Percentiles rank a stretch among this genome's conserved stretches.
These are phyloP conservation scores for Gavialis gangeticus DNA, from an alignment of 2,113 vertebrate species.

Conservation along the genomic window DNA sequence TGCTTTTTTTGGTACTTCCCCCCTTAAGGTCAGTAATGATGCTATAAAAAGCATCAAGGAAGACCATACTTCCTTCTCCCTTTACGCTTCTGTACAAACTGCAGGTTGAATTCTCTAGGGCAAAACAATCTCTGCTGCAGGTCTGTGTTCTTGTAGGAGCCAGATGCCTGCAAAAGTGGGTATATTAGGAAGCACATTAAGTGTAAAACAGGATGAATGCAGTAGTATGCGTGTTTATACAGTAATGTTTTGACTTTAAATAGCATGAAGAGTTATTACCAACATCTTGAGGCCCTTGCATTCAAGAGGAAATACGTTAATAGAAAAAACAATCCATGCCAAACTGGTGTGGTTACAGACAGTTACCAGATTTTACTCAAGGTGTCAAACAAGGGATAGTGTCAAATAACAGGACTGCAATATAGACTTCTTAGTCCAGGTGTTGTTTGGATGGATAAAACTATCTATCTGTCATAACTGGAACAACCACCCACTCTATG, in stretches of 20 bases:
- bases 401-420: background rate
- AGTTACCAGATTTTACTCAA: background rate
- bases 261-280: background rate
- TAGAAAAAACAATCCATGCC: background rate
- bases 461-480: background rate
- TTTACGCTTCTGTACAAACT: no score
- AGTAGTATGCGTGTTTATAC: background rate
- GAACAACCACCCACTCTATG: background rate
- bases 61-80: no score
- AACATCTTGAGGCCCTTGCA: slow-evolving; percentile 1
- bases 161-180: background rate
- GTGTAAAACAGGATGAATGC: background rate
- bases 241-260: background rate
- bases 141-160: background rate
- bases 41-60: no score
- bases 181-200: background rate
- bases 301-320: background rate
- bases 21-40: background rate
- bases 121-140: background rate
- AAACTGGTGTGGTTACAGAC: background rate
- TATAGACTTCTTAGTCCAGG: background rate
- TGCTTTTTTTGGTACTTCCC: background rate
- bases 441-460: background rate
- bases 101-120: background rate
- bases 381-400: background rate